Conservation (phyloP, 2,888 invertebrate genomes). For the Agelastica alni region DNA sequence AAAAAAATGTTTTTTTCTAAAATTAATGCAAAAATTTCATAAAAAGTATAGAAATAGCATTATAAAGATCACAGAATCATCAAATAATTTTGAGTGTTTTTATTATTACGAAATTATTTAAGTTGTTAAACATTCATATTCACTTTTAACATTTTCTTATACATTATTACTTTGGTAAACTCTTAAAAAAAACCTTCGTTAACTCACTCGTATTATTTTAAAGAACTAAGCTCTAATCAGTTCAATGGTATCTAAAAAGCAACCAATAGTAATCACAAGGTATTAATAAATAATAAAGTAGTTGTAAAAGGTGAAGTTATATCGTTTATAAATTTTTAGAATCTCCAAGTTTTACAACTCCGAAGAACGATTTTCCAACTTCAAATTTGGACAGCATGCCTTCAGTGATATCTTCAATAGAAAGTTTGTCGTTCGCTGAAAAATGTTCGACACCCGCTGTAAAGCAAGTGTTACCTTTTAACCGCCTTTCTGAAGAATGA, state of each 20-base stretch:
- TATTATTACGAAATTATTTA: too few relatives aligned
- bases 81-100: too few relatives aligned
- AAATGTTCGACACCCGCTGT: constrained; percentile 71
- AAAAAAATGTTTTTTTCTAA: too few relatives aligned
- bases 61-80: too few relatives aligned
- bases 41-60: too few relatives aligned
- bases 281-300: constrained; percentile 11
- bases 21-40: too few relatives aligned
- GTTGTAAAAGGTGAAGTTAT: background rate
- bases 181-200: too few relatives aligned
- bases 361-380: constrained; percentile 81
- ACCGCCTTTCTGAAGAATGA: constrained; percentile 58
- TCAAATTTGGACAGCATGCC: constrained; percentile 71
- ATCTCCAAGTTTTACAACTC: constrained; percentile 75
- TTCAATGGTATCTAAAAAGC: constrained; percentile 9
- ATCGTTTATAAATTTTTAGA: constrained; percentile 30
- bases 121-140: too few relatives aligned
- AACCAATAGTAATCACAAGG: constrained; percentile 12
- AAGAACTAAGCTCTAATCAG: background rate
- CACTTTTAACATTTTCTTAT: too few relatives aligned
- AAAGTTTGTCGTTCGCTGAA: constrained; percentile 67
- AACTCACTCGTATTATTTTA: too few relatives aligned
- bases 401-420: constrained; percentile 71
- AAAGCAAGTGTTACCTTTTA: constrained; percentile 75
- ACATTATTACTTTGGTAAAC: too few relatives aligned